phyloP scores from a whole-genome alignment of 2,113 vertebrate species.

The Tursiops truncatus region DNA sequence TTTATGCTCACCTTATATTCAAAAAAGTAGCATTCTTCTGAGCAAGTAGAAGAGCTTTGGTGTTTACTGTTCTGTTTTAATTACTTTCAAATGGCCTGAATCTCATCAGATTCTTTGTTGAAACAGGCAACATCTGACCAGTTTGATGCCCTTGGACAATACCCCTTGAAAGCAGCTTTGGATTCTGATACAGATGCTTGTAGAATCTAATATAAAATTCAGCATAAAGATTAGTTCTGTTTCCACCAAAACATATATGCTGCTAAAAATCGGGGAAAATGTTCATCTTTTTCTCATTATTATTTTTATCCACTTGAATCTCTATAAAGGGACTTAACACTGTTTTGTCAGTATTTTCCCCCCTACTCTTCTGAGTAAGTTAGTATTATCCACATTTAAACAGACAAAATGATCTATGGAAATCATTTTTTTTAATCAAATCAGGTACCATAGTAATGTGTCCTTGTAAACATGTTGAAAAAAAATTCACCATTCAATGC shows the following conservation, averaged over 20 bases:
- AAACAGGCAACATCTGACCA: constrained; percentile 25
- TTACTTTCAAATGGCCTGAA: constrained; percentile 38
- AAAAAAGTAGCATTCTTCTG: constrained; percentile 23
- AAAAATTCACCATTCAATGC: background rate
- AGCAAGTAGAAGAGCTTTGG: constrained; percentile 18
- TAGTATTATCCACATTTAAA: constrained; percentile 18
- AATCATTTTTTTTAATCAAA: constrained; percentile 27
- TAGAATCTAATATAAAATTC: constrained; percentile 15
- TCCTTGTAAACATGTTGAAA: background rate
- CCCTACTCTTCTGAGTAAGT: background rate
- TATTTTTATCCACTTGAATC: constrained; percentile 37
- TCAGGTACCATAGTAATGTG: background rate
- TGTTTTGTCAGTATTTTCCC: background rate
- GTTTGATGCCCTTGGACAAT: constrained; percentile 2
- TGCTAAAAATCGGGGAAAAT: background rate
- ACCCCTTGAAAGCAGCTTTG: constrained; percentile 40
- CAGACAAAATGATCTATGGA: background rate
- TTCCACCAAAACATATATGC: constrained; percentile 33
- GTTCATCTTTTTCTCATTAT: constrained; percentile 13
- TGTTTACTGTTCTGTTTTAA: constrained; percentile 53
- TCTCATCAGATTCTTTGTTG: constrained; percentile 60
- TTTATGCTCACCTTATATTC: constrained; percentile 39
- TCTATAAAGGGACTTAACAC: background rate
- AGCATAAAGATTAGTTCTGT: background rate
- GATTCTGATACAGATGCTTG: background rate